Evolutionary conservation across 2,113 vertebrate species (phyloP).

Genomic region (Antechinus stuartii): DNA sequence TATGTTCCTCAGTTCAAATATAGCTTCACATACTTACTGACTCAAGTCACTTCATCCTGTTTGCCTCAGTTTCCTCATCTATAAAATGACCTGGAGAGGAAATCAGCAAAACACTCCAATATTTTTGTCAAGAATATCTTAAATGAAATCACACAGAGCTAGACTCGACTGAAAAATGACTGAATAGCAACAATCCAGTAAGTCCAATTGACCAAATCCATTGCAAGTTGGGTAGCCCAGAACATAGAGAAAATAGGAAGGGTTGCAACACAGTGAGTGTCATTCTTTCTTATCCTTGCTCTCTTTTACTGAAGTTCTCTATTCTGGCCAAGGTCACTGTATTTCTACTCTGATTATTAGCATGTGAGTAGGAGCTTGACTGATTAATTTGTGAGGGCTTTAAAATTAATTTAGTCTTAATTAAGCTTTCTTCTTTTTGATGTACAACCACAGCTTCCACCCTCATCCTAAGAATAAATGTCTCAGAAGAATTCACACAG

Average conservation of each 20-base stretch:
- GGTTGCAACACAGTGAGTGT: background rate
- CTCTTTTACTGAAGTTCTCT: background rate
- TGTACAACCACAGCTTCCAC: background rate
- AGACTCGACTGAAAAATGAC: background rate
- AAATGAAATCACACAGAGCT: background rate
- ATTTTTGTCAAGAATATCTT: background rate
- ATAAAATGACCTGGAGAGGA: background rate
- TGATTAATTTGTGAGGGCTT: constrained; percentile 30
- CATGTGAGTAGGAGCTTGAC: background rate
- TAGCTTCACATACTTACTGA: background rate
- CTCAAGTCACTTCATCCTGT: background rate
- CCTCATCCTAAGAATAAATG: constrained; percentile 1
- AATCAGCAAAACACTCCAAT: too few relatives aligned
- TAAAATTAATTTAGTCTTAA: constrained; percentile 3
- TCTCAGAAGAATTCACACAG: constrained; percentile 7
- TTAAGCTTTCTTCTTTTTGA: constrained; percentile 51
- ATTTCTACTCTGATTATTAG: constrained; percentile 32
- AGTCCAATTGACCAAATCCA: background rate
- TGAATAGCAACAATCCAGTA: background rate
- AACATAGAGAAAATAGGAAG: background rate
- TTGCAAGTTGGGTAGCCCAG: background rate
- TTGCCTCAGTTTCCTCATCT: background rate
- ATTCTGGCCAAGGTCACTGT: constrained; percentile 6
- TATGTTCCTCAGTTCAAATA: background rate
- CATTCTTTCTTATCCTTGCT: background rate